Evolutionary conservation across 37 sponge, comb jelly and placozoan species (phyloP), one percentile per base, ranked within the genome.

Genomic region (Bolinopsis microptera): DNA sequence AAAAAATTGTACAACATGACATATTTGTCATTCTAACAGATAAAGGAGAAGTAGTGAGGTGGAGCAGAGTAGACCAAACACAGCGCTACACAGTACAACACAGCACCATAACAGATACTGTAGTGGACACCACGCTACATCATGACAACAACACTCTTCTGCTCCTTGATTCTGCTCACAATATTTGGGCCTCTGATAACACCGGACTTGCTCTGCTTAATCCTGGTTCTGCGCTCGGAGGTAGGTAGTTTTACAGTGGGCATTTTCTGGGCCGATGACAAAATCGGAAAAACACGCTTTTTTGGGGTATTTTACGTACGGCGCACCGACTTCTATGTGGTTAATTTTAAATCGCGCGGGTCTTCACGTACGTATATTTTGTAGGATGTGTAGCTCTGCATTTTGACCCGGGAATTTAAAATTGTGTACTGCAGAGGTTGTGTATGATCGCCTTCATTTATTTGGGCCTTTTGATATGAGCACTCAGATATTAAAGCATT

Each of bases 1-100:
- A n/a, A n/a, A n/a, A n/a, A n/a, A n/a, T n/a, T n/a, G n/a, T n/a
- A n/a, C n/a, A n/a, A n/a, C n/a, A n/a, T n/a, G n/a, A n/a, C n/a
- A n/a, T n/a, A n/a, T n/a, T n/a, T n/a, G n/a, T n/a, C n/a, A n/a
- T n/a, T n/a, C n/a, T n/a, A n/a, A n/a, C 80, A 77, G 80, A 32
- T 1, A 77, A 9, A 32, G 80, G 80, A 16, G 80, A 77, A 77
- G 80, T 77, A 16, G 80, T 86, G 0, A 28, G 90, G 27, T 86
- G 90, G 90, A 41, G 61, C 39, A 39, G 90, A 24, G 90, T 86
- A 2, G 90, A 86, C 26, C 90, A 86, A 38, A 39, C 90, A 24
- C 36, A 86, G 48, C 1, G 90, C 2, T 86, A 86, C 90, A 35
- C 35, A 33, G 80, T 77, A 32, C 90, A 86, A n/a, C 41, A 39